Conservation (phyloP, 2,888 invertebrate species). For the Rhaphigaster nebulosa region DNA sequence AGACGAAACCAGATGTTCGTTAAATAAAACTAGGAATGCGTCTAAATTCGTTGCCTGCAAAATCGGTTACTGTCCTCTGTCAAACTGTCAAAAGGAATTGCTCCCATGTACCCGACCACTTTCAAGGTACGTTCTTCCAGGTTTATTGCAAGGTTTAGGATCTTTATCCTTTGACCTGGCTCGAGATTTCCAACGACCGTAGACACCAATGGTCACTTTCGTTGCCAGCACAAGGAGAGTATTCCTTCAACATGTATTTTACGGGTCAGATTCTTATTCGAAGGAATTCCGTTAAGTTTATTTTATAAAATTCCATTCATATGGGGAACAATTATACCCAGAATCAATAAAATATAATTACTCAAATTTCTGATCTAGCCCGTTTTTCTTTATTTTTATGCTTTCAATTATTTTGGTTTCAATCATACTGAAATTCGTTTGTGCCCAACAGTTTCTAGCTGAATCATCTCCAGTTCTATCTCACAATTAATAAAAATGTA, state of each 20-base stretch:
- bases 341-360: neutral
- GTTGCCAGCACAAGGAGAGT: neutral
- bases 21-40: too few relatives aligned
- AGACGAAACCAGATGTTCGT: too few relatives aligned
- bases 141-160: constrained; percentile 24
- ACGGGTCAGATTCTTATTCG: too few relatives aligned
- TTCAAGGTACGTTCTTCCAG: neutral
- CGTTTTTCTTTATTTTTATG: neutral
- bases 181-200: neutral
- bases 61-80: neutral
- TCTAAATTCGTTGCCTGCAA: neutral
- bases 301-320: too few relatives aligned
- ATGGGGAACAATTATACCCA: too few relatives aligned
- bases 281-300: neutral
- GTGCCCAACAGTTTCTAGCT: neutral
- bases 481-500: neutral
- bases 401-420: neutral
- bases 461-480: neutral
- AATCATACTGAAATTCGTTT: neutral
- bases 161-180: neutral
- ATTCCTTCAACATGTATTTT: neutral
- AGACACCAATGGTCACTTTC: neutral
- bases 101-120: neutral
- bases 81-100: neutral
- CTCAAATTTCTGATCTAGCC: neutral